Base-by-base conservation (phyloP, 2,797 vertebrate genomes). In the Squalus acanthias region DNA sequence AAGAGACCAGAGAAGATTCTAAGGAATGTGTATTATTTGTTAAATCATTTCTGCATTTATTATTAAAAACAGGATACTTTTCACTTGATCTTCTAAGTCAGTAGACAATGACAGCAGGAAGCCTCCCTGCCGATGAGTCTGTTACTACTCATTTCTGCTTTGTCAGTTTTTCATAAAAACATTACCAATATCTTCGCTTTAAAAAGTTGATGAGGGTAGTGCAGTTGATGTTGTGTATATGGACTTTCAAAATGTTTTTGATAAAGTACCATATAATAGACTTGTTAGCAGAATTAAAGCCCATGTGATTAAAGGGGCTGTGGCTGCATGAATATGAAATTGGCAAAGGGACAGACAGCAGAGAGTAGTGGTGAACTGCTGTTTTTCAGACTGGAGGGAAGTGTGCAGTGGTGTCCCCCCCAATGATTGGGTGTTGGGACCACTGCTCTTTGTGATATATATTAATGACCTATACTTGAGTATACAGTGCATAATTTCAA, bases 11-110 rank as follows among this genome's bases (percentile, higher is more conserved):
- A 24, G 67, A 70, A 69, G 39, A 72, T 53, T 13, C 22, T 50
- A 72, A 26, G 8, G n/a, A 95, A 46, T 7, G 15, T 29, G 17
- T 94, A 39, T 94, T 39, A 94, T 94, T 95, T 50, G 67, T 74
- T 53, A n/a, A 57, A 74, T 74, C 22, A 95, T 95, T 74, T 69
- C 53, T 72, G 8, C 67, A 95, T 72, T 94, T 95, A 95, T 72
- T 95, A 74, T 74, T 50, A 50, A 95, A 74, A 24, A 53, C 46
- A 95, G 26, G 46, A 53, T 57, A 7, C 12, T 57, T 70, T 26
- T 20, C 29, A 39, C 67, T 94, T 67, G 8, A 69, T 94, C 8
- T 95, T 70, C 65, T 15, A 70, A 39, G 39, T 39, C 53, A 70
- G n/a, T 22, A 26, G 63, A 8, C 1, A 69, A 69, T 50, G 67